A percentile compares a stretch with the other conserved stretches of the same genome.
Evolutionary conservation across 2,797 vertebrate genomes (phyloP).

Genomic region (Myiotriccus ornatus): DNA sequence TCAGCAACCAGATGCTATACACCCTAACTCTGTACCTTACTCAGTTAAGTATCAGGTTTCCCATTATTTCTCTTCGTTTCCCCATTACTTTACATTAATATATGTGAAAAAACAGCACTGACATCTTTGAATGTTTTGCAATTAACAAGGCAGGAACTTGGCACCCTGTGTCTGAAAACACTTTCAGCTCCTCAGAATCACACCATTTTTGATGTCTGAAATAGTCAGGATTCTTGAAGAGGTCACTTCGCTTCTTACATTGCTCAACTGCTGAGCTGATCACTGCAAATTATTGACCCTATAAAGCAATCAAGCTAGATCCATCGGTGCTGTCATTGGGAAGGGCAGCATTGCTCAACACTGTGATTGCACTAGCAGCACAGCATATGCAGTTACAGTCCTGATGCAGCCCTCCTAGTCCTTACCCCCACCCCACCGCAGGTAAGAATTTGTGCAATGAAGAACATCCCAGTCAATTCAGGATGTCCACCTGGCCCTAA

Average conservation of each 20-base stretch:
- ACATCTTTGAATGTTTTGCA: not conserved
- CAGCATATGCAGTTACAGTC: not conserved
- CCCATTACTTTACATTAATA: not conserved
- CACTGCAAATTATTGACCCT: slow-evolving; percentile 17
- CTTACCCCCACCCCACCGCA: not conserved
- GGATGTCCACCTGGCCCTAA: not conserved
- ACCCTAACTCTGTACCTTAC: not conserved
- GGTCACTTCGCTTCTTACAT: not conserved
- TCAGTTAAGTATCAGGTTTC: not conserved
- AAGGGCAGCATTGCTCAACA: slow-evolving; percentile 3
- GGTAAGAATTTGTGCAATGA: not conserved
- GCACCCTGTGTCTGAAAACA: not conserved
- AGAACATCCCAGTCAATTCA: not conserved
- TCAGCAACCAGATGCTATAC: not conserved
- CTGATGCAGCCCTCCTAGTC: not conserved
- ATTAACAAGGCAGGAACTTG: not conserved
- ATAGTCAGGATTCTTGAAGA: not conserved
- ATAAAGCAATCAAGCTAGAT: not conserved
- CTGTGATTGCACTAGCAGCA: not conserved
- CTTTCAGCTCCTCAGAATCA: not conserved
- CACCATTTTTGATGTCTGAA: not conserved
- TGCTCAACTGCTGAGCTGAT: not conserved
- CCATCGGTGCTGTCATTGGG: not conserved
- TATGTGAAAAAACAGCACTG: not conserved
- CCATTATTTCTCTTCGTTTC: not conserved